Conservation (phyloP, 2,797 vertebrate genomes). For the Acipenser ruthenus region DNA sequence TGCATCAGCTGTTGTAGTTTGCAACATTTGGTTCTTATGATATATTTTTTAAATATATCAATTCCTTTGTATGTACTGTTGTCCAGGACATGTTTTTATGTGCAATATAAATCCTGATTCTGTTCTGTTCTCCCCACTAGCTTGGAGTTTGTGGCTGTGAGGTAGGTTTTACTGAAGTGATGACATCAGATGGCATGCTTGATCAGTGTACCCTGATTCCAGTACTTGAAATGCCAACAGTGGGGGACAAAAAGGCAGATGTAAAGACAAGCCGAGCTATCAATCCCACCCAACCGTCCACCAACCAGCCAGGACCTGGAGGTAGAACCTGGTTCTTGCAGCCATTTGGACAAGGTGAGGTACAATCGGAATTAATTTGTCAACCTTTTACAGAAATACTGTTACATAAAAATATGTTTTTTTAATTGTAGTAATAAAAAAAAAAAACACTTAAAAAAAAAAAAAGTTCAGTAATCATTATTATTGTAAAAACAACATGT, state of each 20-base stretch:
- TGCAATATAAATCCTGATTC: too few relatives aligned
- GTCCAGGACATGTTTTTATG: too few relatives aligned
- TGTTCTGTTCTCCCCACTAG: conserved; percentile 57
- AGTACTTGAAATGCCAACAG: conserved; percentile 81
- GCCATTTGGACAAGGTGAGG: conserved; percentile 88
- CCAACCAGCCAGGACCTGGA: conserved; percentile 63
- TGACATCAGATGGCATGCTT: conserved; percentile 75
- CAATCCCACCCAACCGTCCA: conserved; percentile 77
- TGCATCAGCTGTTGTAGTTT: too few relatives aligned
- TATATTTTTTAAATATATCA: too few relatives aligned
- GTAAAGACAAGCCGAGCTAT: conserved; percentile 91
- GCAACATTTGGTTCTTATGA: too few relatives aligned
- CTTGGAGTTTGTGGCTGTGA: conserved; percentile 76
- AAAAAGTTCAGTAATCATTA: too few relatives aligned
- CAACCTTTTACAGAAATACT: too few relatives aligned
- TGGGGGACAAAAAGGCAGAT: conserved; percentile 76
- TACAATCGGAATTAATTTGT: neutral
- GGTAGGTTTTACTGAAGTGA: conserved; percentile 88
- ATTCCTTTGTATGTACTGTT: too few relatives aligned
- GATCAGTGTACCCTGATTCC: conserved; percentile 88
- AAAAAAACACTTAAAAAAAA: too few relatives aligned
- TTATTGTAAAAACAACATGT: too few relatives aligned
- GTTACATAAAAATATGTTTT: too few relatives aligned
- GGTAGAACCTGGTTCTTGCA: conserved; percentile 96
- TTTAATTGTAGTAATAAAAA: too few relatives aligned